Evolutionary conservation across 2,888 invertebrate species (phyloP), one percentile per base, ranked within the genome.

Genomic region (Tortricodes alternella): DNA sequence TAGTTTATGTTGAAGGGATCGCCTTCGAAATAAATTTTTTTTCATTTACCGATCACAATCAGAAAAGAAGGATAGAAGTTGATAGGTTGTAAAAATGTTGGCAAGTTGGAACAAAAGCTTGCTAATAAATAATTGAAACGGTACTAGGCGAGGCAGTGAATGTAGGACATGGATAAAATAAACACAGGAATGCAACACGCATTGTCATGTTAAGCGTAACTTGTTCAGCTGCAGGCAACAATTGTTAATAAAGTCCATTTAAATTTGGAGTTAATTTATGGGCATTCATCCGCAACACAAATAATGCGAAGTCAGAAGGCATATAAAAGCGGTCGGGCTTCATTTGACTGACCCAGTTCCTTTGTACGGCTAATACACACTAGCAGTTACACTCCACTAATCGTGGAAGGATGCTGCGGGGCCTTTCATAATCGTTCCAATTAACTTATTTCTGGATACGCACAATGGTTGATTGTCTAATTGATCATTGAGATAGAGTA

Each of bases 341-440:
- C 50, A 56, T 50, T 56, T 55, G 35, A 50, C 44, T 44, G 50
- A 49, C 56, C 56, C 44, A 56, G 43, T 50, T 56, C 41, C 56
- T 38, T 56, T 56, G 56, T 56, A 38, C 50, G 44, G 43, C 56
- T 44, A 56, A 56, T 56, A 56, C 56, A 55, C 41, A 55, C 55
- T 43, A 35, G 44, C 44, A 46, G 55, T 49, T 13, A 49, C 55
- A 56, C 48, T 46, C 48, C 53, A 55, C 44, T 56, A 56, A 56
- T 56, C 56, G 27, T 34, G 43, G 39, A 41, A 48, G 53, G 56
- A 56, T 56, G 56, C 50, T 56, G 56, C 38, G 13, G 32, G 21
- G 18, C 37, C 56, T 56, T 56, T 56, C 38, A 56, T 56, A 38
- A 29, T 50, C 21, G 44, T 56, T 44, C 32, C 50, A 56, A 56